phyloP scores from a whole-genome alignment of 2,797 vertebrate genomes.

The Acipenser oxyrinchus region DNA sequence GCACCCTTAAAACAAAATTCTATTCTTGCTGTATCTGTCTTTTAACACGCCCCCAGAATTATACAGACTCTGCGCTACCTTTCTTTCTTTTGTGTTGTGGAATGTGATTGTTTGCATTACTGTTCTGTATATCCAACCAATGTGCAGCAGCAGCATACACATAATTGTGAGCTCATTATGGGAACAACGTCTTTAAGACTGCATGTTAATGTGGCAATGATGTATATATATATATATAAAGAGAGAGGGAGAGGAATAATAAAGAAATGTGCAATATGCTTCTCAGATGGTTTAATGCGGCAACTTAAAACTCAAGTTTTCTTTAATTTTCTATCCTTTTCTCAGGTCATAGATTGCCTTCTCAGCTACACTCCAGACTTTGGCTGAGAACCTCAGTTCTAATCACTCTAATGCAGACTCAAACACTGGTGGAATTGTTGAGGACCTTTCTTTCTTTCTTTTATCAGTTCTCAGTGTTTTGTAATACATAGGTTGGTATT shows the following conservation, averaged over 20 bases:
- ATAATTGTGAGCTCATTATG: conserved; percentile 21
- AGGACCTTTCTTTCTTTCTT: conserved; percentile 34
- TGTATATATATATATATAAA: background rate
- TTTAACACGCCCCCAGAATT: conserved; percentile 14
- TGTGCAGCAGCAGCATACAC: conserved; percentile 23
- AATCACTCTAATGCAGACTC: conserved; percentile 54
- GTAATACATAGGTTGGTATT: conserved; percentile 14
- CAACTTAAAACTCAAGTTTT: conserved; percentile 34
- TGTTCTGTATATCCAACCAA: conserved; percentile 24
- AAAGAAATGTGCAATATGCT: conserved; percentile 61
- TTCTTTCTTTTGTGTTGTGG: conserved; percentile 20
- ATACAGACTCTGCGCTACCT: conserved; percentile 18
- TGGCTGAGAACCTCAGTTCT: conserved; percentile 51
- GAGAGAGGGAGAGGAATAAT: conserved; percentile 8
- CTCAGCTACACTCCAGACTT: conserved; percentile 42
- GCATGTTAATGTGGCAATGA: conserved; percentile 32
- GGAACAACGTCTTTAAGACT: conserved; percentile 17
- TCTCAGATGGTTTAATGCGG: conserved; percentile 51
- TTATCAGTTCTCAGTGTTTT: conserved; percentile 15
- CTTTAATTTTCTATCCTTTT: conserved; percentile 43
- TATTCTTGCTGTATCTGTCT: background rate
- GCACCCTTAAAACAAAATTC: background rate
- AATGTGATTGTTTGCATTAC: conserved; percentile 29
- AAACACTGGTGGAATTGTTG: conserved; percentile 36
- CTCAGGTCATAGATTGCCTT: conserved; percentile 65